Evolutionary conservation across 2,797 vertebrate species (phyloP).

Genomic region (Thamnophis elegans): DNA sequence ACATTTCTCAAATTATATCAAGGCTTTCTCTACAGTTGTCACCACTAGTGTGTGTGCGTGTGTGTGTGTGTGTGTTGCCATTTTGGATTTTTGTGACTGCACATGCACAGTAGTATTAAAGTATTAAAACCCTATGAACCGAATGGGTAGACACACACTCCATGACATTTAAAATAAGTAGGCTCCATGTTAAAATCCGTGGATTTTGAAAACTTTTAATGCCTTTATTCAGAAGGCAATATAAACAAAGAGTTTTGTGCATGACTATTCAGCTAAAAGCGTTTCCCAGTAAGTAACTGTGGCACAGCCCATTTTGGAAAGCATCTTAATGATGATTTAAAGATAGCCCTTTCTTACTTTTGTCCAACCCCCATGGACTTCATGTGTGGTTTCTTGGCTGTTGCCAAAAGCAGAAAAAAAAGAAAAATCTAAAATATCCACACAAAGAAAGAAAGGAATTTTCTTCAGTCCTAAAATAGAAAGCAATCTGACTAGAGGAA

Average conservation of each 20-base stretch:
- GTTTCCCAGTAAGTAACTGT: not conserved
- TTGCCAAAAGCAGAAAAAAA: not conserved
- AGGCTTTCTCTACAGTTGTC: not conserved
- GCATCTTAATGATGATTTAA: not conserved
- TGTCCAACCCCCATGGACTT: not conserved
- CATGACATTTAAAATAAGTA: conserved; percentile 34
- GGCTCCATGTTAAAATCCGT: conserved; percentile 35
- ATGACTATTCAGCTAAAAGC: conserved; percentile 35
- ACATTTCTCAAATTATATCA: not conserved
- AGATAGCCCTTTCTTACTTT: not conserved
- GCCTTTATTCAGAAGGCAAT: conserved; percentile 36
- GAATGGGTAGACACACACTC: conserved; percentile 6
- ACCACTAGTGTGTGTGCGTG: too few species aligned
- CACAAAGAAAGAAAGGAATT: conserved; percentile 26
- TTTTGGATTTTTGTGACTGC: too few species aligned
- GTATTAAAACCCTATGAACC: conserved; percentile 4
- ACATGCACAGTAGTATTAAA: conserved; percentile 16
- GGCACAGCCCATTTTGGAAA: conserved; percentile 45
- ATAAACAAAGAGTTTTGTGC: conserved; percentile 44
- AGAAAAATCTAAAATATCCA: not conserved
- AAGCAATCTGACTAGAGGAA: not conserved
- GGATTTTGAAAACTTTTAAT: conserved; percentile 49
- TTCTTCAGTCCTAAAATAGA: not conserved
- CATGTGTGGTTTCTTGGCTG: fast-evolving
- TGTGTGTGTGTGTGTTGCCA: too few species aligned